Base-by-base conservation (phyloP, 1,140 invertebrate genomes). In the Trichonephila clavata region DNA sequence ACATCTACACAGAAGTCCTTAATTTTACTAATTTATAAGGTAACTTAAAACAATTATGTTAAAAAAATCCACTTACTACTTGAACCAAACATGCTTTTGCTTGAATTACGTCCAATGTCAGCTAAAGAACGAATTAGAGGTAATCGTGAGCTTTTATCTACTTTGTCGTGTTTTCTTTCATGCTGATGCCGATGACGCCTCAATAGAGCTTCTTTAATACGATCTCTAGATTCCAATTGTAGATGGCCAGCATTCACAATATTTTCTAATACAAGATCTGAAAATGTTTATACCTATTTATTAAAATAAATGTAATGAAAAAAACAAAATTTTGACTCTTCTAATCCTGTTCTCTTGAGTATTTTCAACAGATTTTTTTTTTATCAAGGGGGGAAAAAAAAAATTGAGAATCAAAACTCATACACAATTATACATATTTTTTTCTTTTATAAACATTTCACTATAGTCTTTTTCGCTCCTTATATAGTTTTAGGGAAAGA, bases 71-170 rank as follows among this genome's bases (percentile, higher is more conserved):
- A 95, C 95, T 94, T 94, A 95, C 95, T 94, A 65, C 94, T 94
- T 20, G 95, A 95, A 27, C 94, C 86, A 86, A 94, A 97, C 98
- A 98, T 97, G 98, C 98, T 99, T 97, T 98, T 98, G 81, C 98
- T 98, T 27, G 98, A 98, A 96, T 99, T 99, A 94, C 98, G 97
- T 94, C 99, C 98, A 95, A 99, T 99, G 95, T 99, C 99, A 27
- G 99, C 98, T 94, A 99, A 96, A 14, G 99, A 99, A 94, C 99
- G 97, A 94, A 99, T 99, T 87, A 99, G 97, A 13, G 99, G 99
- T 90, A 99, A 96, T 93, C 98, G 97, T 57, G 98, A 98, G 63
- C 96, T 95, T 87, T 96, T 96, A 24, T 95, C 95, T 71, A 95
- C 95, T 94, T 97, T 97, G 95, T 98, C 98, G 83, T 96, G 97